phyloP scores from a whole-genome alignment of 2,113 vertebrate genomes.

The Gavia stellata region DNA sequence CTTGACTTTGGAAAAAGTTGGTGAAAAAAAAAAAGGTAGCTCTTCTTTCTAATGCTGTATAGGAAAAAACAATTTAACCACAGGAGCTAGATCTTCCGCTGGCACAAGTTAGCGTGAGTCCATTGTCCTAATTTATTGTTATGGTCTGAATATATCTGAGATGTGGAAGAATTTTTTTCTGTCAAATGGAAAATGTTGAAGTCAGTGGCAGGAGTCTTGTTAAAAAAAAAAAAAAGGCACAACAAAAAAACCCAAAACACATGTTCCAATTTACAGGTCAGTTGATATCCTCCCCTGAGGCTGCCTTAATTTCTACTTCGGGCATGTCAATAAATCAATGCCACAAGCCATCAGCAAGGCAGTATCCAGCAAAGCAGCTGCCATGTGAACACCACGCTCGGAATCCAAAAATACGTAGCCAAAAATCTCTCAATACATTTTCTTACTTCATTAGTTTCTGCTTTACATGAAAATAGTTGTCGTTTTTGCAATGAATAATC shows the following conservation, averaged over 20 bases:
- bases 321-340: slow-evolving; percentile 15
- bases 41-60: background rate
- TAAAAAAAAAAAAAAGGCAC: background rate
- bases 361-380: slow-evolving; percentile 6
- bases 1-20: background rate
- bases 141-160: background rate
- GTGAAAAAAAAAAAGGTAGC: background rate
- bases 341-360: background rate
- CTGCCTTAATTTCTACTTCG: background rate
- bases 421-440: background rate
- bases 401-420: background rate
- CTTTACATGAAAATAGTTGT: background rate
- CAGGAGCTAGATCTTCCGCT: background rate
- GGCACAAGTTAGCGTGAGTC: background rate
- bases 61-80: background rate
- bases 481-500: background rate
- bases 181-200: background rate
- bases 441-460: slow-evolving; percentile 22
- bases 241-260: slow-evolving; percentile 11
- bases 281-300: slow-evolving; percentile 40
- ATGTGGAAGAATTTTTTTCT: background rate
- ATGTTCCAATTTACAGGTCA: slow-evolving; percentile 42
- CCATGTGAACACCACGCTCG: background rate
- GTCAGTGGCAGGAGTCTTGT: background rate
- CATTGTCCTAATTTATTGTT: slow-evolving; percentile 6